Evolutionary conservation across 1,140 invertebrate genomes (phyloP).

Genomic region (Paracyclopina nana): DNA sequence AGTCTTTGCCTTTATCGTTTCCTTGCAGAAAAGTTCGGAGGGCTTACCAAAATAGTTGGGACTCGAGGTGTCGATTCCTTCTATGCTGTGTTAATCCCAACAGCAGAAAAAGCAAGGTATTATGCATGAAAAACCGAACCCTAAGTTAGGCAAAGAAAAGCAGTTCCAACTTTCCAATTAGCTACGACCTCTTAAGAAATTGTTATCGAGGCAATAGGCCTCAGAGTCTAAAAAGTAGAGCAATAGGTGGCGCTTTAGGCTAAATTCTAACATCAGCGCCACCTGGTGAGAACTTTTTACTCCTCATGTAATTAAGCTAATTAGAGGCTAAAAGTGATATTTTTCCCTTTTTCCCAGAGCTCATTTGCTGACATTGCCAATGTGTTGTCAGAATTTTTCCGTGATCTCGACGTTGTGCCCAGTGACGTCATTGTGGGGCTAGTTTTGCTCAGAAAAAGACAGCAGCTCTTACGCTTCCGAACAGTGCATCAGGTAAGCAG

Average conservation of each 20-base stretch:
- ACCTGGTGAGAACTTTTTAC: no score
- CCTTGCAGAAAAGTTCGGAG: slow-evolving; percentile 53
- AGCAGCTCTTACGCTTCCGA: slow-evolving; percentile 35
- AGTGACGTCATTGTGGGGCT: slow-evolving; percentile 72
- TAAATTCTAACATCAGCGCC: no score
- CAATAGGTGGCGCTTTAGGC: no score
- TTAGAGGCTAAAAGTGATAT: no score
- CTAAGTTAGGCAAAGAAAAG: no score
- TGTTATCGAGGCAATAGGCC: background rate
- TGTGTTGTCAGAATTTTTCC: slow-evolving; percentile 66
- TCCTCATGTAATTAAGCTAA: no score
- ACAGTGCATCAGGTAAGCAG: slow-evolving; percentile 21
- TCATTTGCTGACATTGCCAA: slow-evolving; percentile 68
- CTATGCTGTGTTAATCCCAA: slow-evolving; percentile 68
- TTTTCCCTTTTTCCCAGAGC: slow-evolving; percentile 33
- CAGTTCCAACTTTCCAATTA: background rate
- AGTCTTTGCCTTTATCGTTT: background rate
- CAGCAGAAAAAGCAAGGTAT: slow-evolving; percentile 38
- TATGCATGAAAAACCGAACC: background rate
- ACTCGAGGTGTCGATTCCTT: slow-evolving; percentile 55
- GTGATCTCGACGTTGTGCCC: slow-evolving; percentile 74
- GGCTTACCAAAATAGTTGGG: slow-evolving; percentile 77
- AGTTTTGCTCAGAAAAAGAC: slow-evolving; percentile 55
- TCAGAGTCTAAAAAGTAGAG: background rate
- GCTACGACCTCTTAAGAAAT: background rate